Conservation (phyloP, 2,888 invertebrate genomes). For the Diaprepes abbreviatus region DNA sequence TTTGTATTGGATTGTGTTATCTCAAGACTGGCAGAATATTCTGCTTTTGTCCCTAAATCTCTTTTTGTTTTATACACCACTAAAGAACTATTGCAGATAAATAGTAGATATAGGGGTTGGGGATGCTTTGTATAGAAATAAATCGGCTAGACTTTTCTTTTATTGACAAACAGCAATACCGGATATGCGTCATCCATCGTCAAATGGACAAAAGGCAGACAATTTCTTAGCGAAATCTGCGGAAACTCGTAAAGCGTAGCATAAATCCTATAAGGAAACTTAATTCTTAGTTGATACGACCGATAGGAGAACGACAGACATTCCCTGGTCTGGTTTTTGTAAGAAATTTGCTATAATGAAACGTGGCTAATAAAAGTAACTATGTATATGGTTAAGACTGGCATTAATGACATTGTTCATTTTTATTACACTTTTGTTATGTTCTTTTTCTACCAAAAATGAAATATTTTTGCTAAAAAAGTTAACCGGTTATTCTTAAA, state of each 20-base stretch:
- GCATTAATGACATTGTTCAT: constrained; percentile 5
- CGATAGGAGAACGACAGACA: constrained; percentile 19
- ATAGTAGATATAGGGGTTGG: constrained; percentile 18
- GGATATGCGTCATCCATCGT: constrained; percentile 40
- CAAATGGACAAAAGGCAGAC: constrained; percentile 26
- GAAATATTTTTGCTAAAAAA: background rate
- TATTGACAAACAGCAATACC: constrained; percentile 26
- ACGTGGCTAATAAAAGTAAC: constrained; percentile 26
- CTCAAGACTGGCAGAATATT: too few relatives aligned
- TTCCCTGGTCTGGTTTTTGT: constrained; percentile 22
- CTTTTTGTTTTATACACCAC: constrained; percentile 24
- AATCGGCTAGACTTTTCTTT: constrained; percentile 37
- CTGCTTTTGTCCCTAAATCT: background rate
- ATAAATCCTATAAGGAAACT: constrained; percentile 36
- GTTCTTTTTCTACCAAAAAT: background rate
- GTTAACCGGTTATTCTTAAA: too few relatives aligned
- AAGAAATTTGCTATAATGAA: constrained; percentile 10
- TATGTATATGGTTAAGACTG: background rate
- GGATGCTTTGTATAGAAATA: constrained; percentile 26
- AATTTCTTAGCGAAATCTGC: constrained; percentile 33
- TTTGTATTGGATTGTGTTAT: too few relatives aligned
- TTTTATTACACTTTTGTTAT: constrained; percentile 3
- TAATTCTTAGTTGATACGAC: constrained; percentile 37
- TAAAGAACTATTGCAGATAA: constrained; percentile 7
- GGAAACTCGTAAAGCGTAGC: constrained; percentile 30